A percentile compares a stretch with the other conserved stretches of the same genome.
phyloP scores from a whole-genome alignment of 2,113 vertebrate species.

The Lampris megalopsis region DNA sequence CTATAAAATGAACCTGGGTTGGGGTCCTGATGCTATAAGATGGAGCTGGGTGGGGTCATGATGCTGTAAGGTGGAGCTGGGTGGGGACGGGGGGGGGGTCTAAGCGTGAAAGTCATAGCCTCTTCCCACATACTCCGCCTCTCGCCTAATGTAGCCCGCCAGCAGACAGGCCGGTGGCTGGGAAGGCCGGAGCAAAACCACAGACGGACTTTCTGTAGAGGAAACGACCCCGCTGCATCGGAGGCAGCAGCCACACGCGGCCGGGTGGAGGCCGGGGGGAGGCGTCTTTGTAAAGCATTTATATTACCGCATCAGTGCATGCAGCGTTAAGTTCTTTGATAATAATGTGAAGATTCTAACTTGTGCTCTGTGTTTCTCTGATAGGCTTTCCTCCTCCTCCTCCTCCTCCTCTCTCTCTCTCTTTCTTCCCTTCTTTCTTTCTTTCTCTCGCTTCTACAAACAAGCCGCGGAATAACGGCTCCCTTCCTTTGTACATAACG shows the following conservation, averaged over 20 bases:
- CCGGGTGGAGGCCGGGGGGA: constrained; percentile 48
- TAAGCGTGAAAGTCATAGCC: constrained; percentile 65
- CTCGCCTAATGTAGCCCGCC: constrained; percentile 42
- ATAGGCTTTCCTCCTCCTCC: constrained; percentile 65
- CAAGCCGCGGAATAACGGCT: constrained; percentile 70
- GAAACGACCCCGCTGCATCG: constrained; percentile 52
- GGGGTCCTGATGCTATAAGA: constrained; percentile 41
- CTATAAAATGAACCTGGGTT: too few species aligned
- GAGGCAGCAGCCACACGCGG: constrained; percentile 45
- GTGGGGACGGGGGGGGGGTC: constrained; percentile 17
- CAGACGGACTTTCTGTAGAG: constrained; percentile 50
- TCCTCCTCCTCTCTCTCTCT: constrained; percentile 68
- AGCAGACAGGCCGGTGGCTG: constrained; percentile 24
- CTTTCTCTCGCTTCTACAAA: constrained; percentile 74
- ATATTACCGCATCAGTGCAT: constrained; percentile 83
- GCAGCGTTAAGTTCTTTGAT: constrained; percentile 84
- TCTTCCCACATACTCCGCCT: constrained; percentile 58
- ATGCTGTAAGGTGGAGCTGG: background rate
- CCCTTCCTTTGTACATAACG: constrained; percentile 82
- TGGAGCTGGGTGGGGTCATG: background rate
- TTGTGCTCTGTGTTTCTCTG: constrained; percentile 84
- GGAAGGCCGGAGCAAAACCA: constrained; percentile 38
- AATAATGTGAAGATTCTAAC: constrained; percentile 82
- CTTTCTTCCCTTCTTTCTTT: constrained; percentile 58
- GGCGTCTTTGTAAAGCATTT: constrained; percentile 83